Base-by-base conservation (phyloP, 1,140 invertebrate genomes). In the Trissolcus basalis region DNA sequence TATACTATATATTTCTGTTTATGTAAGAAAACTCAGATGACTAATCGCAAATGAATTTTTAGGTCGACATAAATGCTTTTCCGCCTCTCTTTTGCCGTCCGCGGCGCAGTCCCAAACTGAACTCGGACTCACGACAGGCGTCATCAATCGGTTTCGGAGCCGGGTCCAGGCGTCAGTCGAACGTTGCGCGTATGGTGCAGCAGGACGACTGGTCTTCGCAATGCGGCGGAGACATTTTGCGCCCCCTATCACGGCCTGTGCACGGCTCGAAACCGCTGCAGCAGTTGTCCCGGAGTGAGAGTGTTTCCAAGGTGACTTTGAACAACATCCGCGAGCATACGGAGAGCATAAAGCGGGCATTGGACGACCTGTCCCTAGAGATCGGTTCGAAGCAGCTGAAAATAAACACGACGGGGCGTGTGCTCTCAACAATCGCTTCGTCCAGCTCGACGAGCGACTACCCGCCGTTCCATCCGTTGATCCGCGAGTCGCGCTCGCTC, bases 61-160 rank as follows among this genome's bases (percentile, higher is more conserved):
- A 90, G 89, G 93, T 97, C 72, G 93, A 96, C 84, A 90, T 96
- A 76, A 93, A 92, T 82, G 94, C 96, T 85, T 87, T 95, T 81
- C 91, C 92, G 12, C 91, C 94, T 0, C 83, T 95, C 14, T 95
- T 95, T 80, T 94, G 93, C 76, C 90, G 93, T 8, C 93, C 93
- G n/a, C 89, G 93, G 0, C 90, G 92, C 51, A 95, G 93, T 84
- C 94, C 94, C 0, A 93, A 94, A 76, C 81, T 94, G 11, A 92
- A 93, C 63, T 87, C 89, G 0, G 93, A 94, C 48, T 94, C 93
- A 0, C 87, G 93, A 14, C 93, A 94, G 77, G 90, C 92, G 14
- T 90, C 88, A n/a, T 80, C 87, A 5, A 73, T 86, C 41, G 89
- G 85, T 13, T 83, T 88, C 35, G 87, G 89, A 0, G 82, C 88